Conservation (phyloP, 2,888 invertebrate species). For the Phyllotreta cruciferae region DNA sequence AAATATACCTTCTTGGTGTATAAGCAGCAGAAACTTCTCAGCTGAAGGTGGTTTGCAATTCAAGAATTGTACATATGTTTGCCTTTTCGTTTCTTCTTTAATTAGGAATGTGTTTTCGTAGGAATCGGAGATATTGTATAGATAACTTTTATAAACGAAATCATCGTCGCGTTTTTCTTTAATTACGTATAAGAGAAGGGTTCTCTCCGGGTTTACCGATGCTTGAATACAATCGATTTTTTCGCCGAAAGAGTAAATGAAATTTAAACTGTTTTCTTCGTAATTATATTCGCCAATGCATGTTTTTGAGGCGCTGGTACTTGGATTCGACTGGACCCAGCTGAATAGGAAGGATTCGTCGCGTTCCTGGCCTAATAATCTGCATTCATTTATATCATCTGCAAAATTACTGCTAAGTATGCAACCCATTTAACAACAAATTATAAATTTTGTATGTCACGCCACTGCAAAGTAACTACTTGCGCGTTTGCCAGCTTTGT, state of each 20-base stretch:
- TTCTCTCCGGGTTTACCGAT: slow-evolving; percentile 73
- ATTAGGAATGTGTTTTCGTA: slow-evolving; percentile 56
- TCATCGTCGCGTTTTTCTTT: slow-evolving; percentile 61
- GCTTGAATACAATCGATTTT: slow-evolving; percentile 79
- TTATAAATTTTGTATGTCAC: background rate
- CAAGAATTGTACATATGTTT: slow-evolving; percentile 82
- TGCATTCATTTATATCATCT: slow-evolving; percentile 79
- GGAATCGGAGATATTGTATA: slow-evolving; percentile 65
- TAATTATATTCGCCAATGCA: slow-evolving; percentile 73
- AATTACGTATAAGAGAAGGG: slow-evolving; percentile 67
- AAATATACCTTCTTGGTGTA: slow-evolving; percentile 80
- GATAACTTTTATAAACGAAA: slow-evolving; percentile 67
- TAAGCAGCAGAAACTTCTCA: slow-evolving; percentile 72
- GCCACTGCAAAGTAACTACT: background rate
- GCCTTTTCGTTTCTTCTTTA: slow-evolving; percentile 69
- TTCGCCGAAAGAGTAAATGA: slow-evolving; percentile 69
- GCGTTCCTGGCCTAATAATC: slow-evolving; percentile 81
- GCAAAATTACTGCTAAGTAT: slow-evolving; percentile 33
- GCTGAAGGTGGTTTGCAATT: slow-evolving; percentile 64
- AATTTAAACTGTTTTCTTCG: slow-evolving; percentile 66
- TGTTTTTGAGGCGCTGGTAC: slow-evolving; percentile 49
- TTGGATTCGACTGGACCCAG: slow-evolving; percentile 62
- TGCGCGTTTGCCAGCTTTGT: background rate
- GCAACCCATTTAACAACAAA: slow-evolving; percentile 22
- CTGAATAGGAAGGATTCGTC: slow-evolving; percentile 76